Conservation (phyloP, 1,140 invertebrate genomes). For the Cheumatopsyche charites region DNA sequence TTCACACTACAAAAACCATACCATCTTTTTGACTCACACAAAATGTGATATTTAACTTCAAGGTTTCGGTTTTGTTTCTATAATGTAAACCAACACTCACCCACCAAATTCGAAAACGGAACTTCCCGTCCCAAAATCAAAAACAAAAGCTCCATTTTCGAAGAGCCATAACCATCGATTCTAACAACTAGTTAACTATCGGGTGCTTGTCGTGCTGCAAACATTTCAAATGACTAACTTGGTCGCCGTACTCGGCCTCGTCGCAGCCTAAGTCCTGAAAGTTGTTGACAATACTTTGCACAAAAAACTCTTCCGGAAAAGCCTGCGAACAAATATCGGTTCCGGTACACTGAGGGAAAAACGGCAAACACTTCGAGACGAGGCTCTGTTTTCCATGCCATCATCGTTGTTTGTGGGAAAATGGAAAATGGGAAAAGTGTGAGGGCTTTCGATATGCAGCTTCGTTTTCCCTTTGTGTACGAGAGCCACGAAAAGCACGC, state of each 20-base stretch:
- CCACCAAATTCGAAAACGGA: too few relatives aligned
- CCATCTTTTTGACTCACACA: too few relatives aligned
- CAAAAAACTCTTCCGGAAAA: constrained; percentile 46
- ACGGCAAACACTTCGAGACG: constrained; percentile 33
- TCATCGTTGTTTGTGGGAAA: background rate
- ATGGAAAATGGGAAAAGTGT: background rate
- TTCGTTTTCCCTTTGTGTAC: constrained; percentile 26
- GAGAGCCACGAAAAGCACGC: constrained; percentile 28
- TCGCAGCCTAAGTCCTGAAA: constrained; percentile 42
- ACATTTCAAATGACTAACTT: constrained; percentile 44
- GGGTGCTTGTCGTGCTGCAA: background rate
- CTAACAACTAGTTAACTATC: too few relatives aligned
- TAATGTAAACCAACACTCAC: too few relatives aligned
- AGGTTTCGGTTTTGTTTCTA: too few relatives aligned
- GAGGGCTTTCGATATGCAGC: constrained; percentile 4
- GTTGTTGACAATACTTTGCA: constrained; percentile 46
- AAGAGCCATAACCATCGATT: too few relatives aligned
- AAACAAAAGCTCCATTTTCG: too few relatives aligned
- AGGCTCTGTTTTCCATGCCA: background rate
- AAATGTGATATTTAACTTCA: too few relatives aligned
- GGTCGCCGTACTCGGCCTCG: constrained; percentile 38
- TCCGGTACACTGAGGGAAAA: constrained; percentile 39
- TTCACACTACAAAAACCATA: too few relatives aligned
- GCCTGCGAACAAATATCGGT: constrained; percentile 48
- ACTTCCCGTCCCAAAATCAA: too few relatives aligned